Percentiles rank a stretch among this genome's conserved stretches.
These are phyloP conservation scores for Lepus oiostolus DNA, from an alignment of 2,797 vertebrate species.

Conservation along the genomic window DNA sequence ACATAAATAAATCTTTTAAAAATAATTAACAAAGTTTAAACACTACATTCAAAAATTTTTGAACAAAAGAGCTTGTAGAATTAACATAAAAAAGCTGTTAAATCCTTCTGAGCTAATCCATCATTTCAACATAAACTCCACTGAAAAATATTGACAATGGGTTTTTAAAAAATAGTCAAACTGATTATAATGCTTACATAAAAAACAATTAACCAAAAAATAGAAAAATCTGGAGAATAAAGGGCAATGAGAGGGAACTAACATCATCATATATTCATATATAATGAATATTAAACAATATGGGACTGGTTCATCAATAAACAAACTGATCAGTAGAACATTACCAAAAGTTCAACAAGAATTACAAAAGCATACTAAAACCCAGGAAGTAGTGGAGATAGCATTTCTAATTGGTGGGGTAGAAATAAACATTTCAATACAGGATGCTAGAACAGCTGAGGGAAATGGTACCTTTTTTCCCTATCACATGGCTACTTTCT, in stretches of 20 bases:
- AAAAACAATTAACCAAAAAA: slow-evolving; percentile 58
- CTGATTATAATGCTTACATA: not conserved
- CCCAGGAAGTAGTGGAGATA: slow-evolving; percentile 23
- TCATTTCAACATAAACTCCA: slow-evolving; percentile 11
- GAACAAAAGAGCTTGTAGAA: not conserved
- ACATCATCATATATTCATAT: not conserved
- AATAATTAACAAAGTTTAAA: too few relatives aligned
- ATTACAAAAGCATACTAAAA: not conserved
- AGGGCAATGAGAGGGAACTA: not conserved
- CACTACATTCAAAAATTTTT: slow-evolving; percentile 11
- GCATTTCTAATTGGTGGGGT: not conserved
- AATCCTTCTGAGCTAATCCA: slow-evolving; percentile 53
- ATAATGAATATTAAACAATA: not conserved
- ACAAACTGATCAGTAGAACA: not conserved
- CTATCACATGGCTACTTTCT: slow-evolving; percentile 10
- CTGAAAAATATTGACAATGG: slow-evolving; percentile 20
- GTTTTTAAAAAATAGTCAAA: slow-evolving; percentile 36
- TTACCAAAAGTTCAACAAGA: slow-evolving; percentile 27
- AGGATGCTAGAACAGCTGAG: not conserved
- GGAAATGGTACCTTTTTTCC: not conserved
- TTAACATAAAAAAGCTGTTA: slow-evolving; percentile 26
- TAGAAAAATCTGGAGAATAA: not conserved
- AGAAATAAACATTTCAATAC: slow-evolving; percentile 43
- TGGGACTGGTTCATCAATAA: not conserved
- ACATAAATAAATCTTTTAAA: too few relatives aligned